Conservation (phyloP, 2,888 invertebrate species). For the Charanyca ferruginea region DNA sequence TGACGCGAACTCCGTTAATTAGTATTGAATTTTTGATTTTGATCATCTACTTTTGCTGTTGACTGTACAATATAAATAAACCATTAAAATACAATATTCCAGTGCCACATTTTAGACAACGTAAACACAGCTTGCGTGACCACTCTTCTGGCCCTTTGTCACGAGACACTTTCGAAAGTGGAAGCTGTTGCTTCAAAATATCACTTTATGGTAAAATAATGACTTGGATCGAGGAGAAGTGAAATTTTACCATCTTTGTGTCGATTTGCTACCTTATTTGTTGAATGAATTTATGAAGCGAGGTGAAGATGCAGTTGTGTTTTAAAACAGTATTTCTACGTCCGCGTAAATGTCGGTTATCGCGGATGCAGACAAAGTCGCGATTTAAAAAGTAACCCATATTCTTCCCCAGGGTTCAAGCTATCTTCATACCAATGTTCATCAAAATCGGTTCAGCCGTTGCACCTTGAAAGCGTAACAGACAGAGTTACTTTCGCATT, state of each 20-base stretch:
- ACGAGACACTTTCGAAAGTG: constrained; percentile 66
- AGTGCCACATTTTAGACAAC: constrained; percentile 56
- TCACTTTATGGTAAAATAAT: constrained; percentile 64
- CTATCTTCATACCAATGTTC: too few species aligned
- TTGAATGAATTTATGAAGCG: constrained; percentile 34
- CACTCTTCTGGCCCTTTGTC: constrained; percentile 64
- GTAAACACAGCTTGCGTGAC: constrained; percentile 69
- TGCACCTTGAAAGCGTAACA: too few species aligned
- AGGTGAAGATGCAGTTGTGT: constrained; percentile 8
- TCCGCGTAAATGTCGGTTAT: too few species aligned
- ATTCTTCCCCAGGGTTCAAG: too few species aligned
- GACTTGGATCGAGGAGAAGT: constrained; percentile 41
- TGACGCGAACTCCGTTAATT: too few species aligned
- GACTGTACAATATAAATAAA: constrained; percentile 23
- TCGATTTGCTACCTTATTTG: constrained; percentile 46
- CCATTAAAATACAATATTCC: constrained; percentile 35
- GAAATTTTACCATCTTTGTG: constrained; percentile 48
- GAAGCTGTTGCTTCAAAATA: constrained; percentile 65
- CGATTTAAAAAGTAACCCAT: too few species aligned
- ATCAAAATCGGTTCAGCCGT: too few species aligned
- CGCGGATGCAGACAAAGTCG: too few species aligned
- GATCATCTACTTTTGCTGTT: too few species aligned
- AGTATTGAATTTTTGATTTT: too few species aligned
- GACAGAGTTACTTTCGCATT: too few species aligned
- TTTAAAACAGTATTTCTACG: too few species aligned